A percentile compares a stretch with the other conserved stretches of the same genome.
Evolutionary conservation across 2,113 vertebrate genomes (phyloP).

Genomic region (Dunckerocampus dactyliophorus): DNA sequence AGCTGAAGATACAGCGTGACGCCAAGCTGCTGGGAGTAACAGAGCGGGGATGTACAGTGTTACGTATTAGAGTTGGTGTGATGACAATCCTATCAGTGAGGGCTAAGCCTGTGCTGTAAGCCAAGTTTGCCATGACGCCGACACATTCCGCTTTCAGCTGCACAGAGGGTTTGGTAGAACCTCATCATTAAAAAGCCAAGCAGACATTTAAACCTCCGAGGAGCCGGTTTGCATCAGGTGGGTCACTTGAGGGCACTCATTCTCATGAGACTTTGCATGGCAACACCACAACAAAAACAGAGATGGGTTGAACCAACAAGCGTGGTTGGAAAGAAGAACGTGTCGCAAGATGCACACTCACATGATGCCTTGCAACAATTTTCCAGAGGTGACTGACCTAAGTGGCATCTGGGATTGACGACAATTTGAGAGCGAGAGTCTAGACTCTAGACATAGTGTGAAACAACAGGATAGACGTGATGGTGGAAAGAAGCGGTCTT

Average conservation of each 20-base stretch:
- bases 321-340: neutral
- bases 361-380: neutral
- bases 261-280: neutral
- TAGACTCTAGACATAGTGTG: neutral
- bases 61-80: constrained; percentile 5
- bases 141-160: neutral
- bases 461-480: neutral
- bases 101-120: neutral
- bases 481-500: too few relatives aligned
- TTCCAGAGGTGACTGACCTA: neutral
- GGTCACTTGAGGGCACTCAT: neutral
- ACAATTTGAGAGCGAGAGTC: too few relatives aligned
- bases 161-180: neutral
- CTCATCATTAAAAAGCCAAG: neutral
- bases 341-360: neutral
- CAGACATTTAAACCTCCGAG: neutral
- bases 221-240: neutral
- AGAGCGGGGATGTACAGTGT: neutral
- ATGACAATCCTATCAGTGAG: constrained; percentile 11
- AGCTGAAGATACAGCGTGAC: neutral
- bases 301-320: neutral
- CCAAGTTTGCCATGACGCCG: neutral
- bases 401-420: neutral
- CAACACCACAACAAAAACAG: neutral
- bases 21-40: neutral